Conservation (phyloP, 2,113 vertebrate species). For the Hyla sarda region DNA sequence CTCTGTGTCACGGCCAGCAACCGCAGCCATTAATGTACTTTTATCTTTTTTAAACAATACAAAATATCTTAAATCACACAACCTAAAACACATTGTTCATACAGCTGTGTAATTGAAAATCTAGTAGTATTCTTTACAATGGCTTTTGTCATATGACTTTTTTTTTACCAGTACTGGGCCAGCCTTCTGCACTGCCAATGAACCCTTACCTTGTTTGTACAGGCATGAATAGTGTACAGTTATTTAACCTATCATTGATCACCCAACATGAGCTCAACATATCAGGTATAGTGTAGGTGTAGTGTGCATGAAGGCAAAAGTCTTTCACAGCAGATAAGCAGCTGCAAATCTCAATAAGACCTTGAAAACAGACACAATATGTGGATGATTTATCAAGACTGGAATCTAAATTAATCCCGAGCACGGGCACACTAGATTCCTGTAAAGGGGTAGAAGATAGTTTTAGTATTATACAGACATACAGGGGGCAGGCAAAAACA, state of each 20-base stretch:
- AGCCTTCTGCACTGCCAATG: slow-evolving; percentile 49
- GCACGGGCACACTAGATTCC: too few species aligned
- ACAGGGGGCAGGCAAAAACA: too few species aligned
- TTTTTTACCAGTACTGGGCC: slow-evolving; percentile 9
- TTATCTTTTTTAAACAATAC: slow-evolving; percentile 14
- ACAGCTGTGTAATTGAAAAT: slow-evolving; percentile 27
- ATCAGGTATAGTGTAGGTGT: slow-evolving; percentile 10
- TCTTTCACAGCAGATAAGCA: slow-evolving; percentile 4
- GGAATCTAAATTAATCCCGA: too few species aligned
- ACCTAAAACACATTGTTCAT: not conserved
- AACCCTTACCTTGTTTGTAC: slow-evolving; percentile 45
- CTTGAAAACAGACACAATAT: not conserved
- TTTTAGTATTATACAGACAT: too few species aligned
- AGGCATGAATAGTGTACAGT: slow-evolving; percentile 49
- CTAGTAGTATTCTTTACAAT: not conserved
- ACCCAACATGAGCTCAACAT: slow-evolving; percentile 14
- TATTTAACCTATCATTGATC: not conserved
- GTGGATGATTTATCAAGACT: too few species aligned
- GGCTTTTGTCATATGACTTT: slow-evolving; percentile 10
- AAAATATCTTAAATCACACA: slow-evolving; percentile 14
- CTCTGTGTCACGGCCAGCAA: not conserved
- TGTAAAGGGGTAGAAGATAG: too few species aligned
- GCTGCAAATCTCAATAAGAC: not conserved
- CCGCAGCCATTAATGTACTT: not conserved
- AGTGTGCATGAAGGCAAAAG: slow-evolving; percentile 22